A percentile compares a stretch with the other conserved stretches of the same genome.
Evolutionary conservation across 2,888 invertebrate species (phyloP).

Genomic region (Choreutis nemorana): DNA sequence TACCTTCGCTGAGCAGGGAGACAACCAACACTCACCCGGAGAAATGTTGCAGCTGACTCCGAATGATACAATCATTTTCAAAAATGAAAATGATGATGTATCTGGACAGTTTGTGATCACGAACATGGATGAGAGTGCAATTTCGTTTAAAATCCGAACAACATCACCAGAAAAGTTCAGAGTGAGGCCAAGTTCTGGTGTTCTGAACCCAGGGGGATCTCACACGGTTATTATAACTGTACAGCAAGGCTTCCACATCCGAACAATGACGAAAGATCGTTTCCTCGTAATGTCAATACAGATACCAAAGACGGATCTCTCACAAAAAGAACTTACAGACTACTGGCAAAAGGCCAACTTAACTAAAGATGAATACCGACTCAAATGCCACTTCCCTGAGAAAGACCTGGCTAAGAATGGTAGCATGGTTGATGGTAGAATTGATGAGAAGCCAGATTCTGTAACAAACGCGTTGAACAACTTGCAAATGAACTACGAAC

Average conservation of each 20-base stretch:
- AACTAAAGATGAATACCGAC: constrained; percentile 73
- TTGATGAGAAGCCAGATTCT: constrained; percentile 76
- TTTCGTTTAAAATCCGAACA: constrained; percentile 84
- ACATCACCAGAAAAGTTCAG: constrained; percentile 95
- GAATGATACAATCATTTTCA: constrained; percentile 75
- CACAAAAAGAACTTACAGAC: constrained; percentile 71
- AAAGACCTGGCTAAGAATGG: constrained; percentile 43
- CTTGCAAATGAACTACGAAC: constrained; percentile 37
- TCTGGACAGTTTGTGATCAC: constrained; percentile 73
- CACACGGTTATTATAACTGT: constrained; percentile 76
- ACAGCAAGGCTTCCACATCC: constrained; percentile 74
- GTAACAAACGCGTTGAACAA: constrained; percentile 71
- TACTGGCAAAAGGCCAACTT: constrained; percentile 75
- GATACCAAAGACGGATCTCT: constrained; percentile 64
- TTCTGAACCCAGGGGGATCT: constrained; percentile 70
- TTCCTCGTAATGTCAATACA: constrained; percentile 88
- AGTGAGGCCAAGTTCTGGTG: constrained; percentile 88
- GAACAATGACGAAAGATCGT: constrained; percentile 78
- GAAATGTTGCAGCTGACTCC: constrained; percentile 72
- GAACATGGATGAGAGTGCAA: constrained; percentile 67
- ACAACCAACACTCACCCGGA: constrained; percentile 44
- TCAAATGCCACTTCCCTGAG: constrained; percentile 71
- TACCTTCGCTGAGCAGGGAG: constrained; percentile 32
- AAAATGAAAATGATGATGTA: constrained; percentile 71
- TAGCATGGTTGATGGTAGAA: constrained; percentile 22